Evolutionary conservation across 2,113 vertebrate species (phyloP).

Genomic region (Ameiurus melas): DNA sequence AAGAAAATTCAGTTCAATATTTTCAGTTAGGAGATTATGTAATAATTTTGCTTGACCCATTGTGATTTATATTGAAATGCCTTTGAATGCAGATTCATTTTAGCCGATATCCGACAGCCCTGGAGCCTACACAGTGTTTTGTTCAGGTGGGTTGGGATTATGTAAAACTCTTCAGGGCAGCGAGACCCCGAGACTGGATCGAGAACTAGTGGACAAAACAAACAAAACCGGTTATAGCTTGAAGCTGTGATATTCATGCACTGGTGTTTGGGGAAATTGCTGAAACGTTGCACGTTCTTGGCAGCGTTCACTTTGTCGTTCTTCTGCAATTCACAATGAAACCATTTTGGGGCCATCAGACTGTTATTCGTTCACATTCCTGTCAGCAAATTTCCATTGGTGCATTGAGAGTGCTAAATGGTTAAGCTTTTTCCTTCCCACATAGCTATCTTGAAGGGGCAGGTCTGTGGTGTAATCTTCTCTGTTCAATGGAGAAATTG

Average conservation of each 20-base stretch:
- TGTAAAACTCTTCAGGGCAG: background rate
- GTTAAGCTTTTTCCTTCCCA: background rate
- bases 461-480: conserved; percentile 36
- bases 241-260: background rate
- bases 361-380: conserved; percentile 3
- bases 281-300: background rate
- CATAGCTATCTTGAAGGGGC: conserved; percentile 28
- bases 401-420: conserved; percentile 28
- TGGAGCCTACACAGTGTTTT: background rate
- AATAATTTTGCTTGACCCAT: background rate
- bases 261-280: background rate
- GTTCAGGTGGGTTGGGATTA: background rate
- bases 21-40: background rate
- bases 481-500: conserved; percentile 47
- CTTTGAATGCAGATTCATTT: background rate
- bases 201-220: background rate
- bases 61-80: background rate
- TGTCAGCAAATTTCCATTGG: background rate
- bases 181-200: background rate
- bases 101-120: background rate
- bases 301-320: conserved; percentile 7
- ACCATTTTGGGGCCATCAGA: background rate
- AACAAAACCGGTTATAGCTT: background rate
- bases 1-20: background rate
- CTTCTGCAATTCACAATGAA: conserved; percentile 29